Conservation (phyloP, 1,140 invertebrate genomes). For the Pogonomyrmex californicus region DNA sequence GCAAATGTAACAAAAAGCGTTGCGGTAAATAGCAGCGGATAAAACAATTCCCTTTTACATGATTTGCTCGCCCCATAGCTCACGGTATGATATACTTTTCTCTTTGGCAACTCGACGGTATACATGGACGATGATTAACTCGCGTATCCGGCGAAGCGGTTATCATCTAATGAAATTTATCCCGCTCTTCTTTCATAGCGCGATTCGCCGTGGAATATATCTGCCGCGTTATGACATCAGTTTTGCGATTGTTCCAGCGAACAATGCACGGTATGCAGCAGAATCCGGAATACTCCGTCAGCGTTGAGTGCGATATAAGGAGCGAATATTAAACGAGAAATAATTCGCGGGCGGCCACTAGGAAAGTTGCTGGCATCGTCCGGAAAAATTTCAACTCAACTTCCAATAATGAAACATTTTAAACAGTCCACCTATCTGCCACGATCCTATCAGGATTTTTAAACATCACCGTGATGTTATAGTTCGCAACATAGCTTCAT, state of each 20-base stretch:
- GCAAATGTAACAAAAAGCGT: not conserved
- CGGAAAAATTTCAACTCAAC: slow-evolving; percentile 51
- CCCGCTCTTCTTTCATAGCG: slow-evolving; percentile 42
- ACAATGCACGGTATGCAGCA: slow-evolving; percentile 58
- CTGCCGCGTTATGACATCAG: slow-evolving; percentile 53
- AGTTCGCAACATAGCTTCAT: not conserved
- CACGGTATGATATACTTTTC: slow-evolving; percentile 51
- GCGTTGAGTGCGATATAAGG: slow-evolving; percentile 60
- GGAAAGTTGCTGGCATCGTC: slow-evolving; percentile 31
- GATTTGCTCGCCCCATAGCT: slow-evolving; percentile 38
- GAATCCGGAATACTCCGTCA: slow-evolving; percentile 57
- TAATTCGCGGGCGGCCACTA: slow-evolving; percentile 38
- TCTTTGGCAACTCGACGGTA: slow-evolving; percentile 20
- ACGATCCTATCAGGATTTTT: not conserved
- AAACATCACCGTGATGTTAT: not conserved
- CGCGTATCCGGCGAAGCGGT: slow-evolving; percentile 39
- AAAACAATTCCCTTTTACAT: slow-evolving; percentile 49
- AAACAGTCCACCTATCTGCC: not conserved
- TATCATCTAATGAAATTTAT: slow-evolving; percentile 63
- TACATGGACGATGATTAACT: slow-evolving; percentile 56
- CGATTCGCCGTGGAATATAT: slow-evolving; percentile 17
- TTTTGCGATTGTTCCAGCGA: slow-evolving; percentile 60
- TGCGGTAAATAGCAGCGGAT: not conserved
- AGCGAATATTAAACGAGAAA: slow-evolving; percentile 63
- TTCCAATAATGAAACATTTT: slow-evolving; percentile 62